Conservation (phyloP, 2,113 vertebrate species). For the Trochalopteron elliotii region DNA sequence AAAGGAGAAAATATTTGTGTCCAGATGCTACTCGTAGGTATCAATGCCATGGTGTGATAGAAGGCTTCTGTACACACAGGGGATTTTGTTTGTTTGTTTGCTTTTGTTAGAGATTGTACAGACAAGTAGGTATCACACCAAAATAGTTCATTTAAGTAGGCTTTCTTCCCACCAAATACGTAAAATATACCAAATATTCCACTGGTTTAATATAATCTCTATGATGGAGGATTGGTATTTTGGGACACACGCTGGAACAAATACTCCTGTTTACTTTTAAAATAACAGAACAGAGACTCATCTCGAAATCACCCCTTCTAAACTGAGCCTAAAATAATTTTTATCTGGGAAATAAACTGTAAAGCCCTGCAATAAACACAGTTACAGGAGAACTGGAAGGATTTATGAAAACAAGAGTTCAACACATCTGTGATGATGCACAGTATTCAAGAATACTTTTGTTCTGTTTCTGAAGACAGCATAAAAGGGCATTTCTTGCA, state of each 20-base stretch:
- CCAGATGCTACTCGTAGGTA: not conserved
- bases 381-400: not conserved
- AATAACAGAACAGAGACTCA: not conserved
- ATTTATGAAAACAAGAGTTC: not conserved
- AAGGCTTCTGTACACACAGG: not conserved
- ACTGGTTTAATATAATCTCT: not conserved
- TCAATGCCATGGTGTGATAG: fast-evolving
- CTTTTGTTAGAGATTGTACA: not conserved
- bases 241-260: not conserved
- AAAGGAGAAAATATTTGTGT: not conserved
- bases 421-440: not conserved
- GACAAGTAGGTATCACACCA: not conserved
- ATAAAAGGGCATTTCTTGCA: not conserved
- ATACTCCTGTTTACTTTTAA: not conserved
- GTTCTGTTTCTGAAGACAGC: not conserved
- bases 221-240: not conserved
- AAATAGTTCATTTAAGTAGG: not conserved
- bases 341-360: not conserved
- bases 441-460: not conserved
- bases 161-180: not conserved
- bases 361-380: not conserved
- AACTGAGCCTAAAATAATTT: not conserved
- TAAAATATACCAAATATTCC: not conserved
- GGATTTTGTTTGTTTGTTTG: not conserved
- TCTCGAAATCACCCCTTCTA: not conserved